Evolutionary conservation across 2,888 invertebrate genomes (phyloP).

Genomic region (Dioctria linearis): DNA sequence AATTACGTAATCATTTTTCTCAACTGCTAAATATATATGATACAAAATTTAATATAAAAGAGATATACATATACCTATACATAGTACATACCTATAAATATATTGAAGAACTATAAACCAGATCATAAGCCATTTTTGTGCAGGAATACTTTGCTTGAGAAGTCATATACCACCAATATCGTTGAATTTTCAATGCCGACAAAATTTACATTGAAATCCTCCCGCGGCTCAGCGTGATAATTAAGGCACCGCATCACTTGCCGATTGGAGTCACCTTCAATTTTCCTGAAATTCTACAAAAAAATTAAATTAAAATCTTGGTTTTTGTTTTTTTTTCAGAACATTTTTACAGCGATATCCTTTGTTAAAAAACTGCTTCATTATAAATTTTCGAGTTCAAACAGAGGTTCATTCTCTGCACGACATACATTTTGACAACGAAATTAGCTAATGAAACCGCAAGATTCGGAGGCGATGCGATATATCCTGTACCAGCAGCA

Average conservation of each 20-base stretch:
- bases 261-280: slow-evolving; percentile 41
- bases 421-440: slow-evolving; percentile 18
- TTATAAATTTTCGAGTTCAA: slow-evolving; percentile 29
- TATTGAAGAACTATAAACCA: too few relatives aligned
- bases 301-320: slow-evolving; percentile 7
- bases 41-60: too few relatives aligned
- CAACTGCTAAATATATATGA: too few relatives aligned
- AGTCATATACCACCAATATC: too few relatives aligned
- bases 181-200: too few relatives aligned
- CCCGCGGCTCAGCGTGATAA: neutral
- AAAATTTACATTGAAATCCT: neutral
- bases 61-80: too few relatives aligned
- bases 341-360: slow-evolving; percentile 27
- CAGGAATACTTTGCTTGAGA: too few relatives aligned
- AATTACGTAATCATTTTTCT: too few relatives aligned
- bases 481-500: neutral
- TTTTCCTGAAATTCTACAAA: slow-evolving; percentile 19
- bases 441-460: slow-evolving; percentile 43
- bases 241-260: slow-evolving; percentile 25
- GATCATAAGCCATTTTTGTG: too few relatives aligned
- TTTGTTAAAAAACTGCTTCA: slow-evolving; percentile 24
- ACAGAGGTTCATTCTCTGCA: slow-evolving; percentile 22
- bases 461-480: slow-evolving; percentile 38
- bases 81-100: too few relatives aligned
- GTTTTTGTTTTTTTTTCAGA: neutral